Percentiles rank a stretch among this genome's conserved stretches.
Evolutionary conservation across 2,888 invertebrate genomes (phyloP).

Genomic region (Parthenolecanium corni): DNA sequence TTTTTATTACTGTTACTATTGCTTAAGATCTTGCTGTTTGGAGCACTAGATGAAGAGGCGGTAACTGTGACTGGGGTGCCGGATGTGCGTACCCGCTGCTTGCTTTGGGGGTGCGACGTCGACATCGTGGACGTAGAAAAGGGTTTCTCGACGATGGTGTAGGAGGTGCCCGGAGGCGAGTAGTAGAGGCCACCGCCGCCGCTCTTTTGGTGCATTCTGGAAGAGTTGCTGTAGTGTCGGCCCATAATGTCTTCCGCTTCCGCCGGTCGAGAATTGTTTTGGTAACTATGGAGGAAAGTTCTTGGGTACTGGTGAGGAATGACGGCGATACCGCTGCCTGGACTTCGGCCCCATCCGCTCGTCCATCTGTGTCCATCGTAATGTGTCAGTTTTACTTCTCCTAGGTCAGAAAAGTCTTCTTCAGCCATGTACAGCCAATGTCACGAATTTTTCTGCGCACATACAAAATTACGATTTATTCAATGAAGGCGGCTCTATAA

Average conservation of each 20-base stretch:
- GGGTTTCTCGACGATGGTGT: slow-evolving; percentile 74
- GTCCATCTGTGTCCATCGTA: slow-evolving; percentile 29
- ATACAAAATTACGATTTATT: background rate
- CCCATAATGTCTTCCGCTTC: slow-evolving; percentile 40
- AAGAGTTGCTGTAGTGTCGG: slow-evolving; percentile 43
- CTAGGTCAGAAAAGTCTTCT: slow-evolving; percentile 42
- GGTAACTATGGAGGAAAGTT: slow-evolving; percentile 31
- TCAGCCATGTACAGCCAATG: slow-evolving; percentile 35
- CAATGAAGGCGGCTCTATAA: no score
- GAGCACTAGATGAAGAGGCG: slow-evolving; percentile 30
- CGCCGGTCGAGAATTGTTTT: slow-evolving; percentile 36
- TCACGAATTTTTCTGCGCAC: slow-evolving; percentile 38
- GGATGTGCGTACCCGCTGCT: slow-evolving; percentile 45
- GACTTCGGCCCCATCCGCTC: slow-evolving; percentile 31
- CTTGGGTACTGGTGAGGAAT: slow-evolving; percentile 31
- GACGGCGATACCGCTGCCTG: slow-evolving; percentile 29
- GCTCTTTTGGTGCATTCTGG: slow-evolving; percentile 36
- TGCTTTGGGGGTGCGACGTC: slow-evolving; percentile 47
- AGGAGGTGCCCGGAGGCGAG: slow-evolving; percentile 78
- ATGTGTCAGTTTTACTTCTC: slow-evolving; percentile 37
- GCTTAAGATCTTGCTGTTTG: slow-evolving; percentile 21
- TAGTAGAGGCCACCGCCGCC: slow-evolving; percentile 48
- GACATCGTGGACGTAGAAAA: slow-evolving; percentile 46
- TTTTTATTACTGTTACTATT: slow-evolving; percentile 38
- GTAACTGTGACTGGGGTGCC: slow-evolving; percentile 35